These are phyloP conservation scores for Anisognathus igniventris DNA, from an alignment of 2,797 vertebrate genomes.

Conservation along the genomic window DNA sequence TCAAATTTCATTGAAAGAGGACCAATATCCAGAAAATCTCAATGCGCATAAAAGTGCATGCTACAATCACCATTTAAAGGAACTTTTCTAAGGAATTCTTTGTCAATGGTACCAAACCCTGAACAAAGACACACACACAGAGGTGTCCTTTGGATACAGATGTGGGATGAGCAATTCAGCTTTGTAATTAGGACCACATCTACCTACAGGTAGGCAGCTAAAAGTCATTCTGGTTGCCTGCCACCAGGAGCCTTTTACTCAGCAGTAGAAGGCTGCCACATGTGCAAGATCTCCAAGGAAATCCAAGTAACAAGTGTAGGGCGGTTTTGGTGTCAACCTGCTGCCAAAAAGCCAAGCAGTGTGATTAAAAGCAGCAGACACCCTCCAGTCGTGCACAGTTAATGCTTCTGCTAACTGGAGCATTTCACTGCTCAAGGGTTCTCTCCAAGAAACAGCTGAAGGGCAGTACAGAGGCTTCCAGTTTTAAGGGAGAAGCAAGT, in stretches of 20 bases:
- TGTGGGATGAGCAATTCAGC: not conserved
- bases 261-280: not conserved
- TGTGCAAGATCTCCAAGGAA: not conserved
- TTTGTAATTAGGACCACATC: not conserved
- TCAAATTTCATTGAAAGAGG: not conserved
- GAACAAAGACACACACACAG: not conserved
- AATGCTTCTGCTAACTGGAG: not conserved
- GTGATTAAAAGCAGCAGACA: not conserved
- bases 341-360: not conserved
- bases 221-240: not conserved
- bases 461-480: not conserved
- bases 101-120: not conserved
- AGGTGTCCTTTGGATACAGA: not conserved
- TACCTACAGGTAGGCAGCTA: not conserved
- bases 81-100: not conserved
- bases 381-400: not conserved
- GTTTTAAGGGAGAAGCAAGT: not conserved
- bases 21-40: not conserved
- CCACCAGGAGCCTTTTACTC: not conserved
- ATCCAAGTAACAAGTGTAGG: not conserved
- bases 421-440: not conserved
- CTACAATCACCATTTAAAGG: not conserved
- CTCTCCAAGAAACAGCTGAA: not conserved
- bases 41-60: not conserved
- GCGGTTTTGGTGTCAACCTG: not conserved